Base-by-base conservation (phyloP, 2,113 vertebrate genomes). In the Malurus cyaneus region DNA sequence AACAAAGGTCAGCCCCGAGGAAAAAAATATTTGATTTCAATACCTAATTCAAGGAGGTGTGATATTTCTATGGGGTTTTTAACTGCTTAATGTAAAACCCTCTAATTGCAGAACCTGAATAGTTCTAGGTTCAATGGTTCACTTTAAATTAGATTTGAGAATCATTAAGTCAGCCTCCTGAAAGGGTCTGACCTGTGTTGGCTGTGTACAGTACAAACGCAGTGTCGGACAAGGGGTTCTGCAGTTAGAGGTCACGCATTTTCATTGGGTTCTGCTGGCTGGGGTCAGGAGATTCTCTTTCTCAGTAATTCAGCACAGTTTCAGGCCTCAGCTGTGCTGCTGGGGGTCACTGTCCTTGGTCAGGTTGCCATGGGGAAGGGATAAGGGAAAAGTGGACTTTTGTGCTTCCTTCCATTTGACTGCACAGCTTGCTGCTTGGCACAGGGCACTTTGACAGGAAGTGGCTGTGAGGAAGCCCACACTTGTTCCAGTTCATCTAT, bases 401-500 rank as follows among this genome's bases (percentile, higher is more conserved):
- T 69, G 73, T 69, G 72, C 80, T 92, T 92, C 80, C 89, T 97
- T 96, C 94, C 92, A 18, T 97, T 87, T 97, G 95, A 92, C 54
- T 96, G 96, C 93, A 96, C 96, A 95, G 93, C 91, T 87, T 87
- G 79, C 88, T 94, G 70, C 78, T 91, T 89, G 65, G 80, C 81
- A 84, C 83, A 78, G 88, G 93, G 85, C 86, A 93, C 50, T 93
- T 95, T 96, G 94, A 96, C 62, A 32, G 94, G 89, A 97, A 96
- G 95, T 96, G 96, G 95, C 97, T 97, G 85, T 96, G 91, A 97
- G 96, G 96, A 96, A 97, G 85, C 87, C 87, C 85, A 93, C 83
- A 76, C 95, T 96, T 96, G 94, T 97, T 97, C 96, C 96, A 97
- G 96, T 93, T 97, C 94, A 95, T 96, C 95, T 96, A 54, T 86